Evolutionary conservation across 2,797 vertebrate species (phyloP).

Genomic region (Betta splendens): DNA sequence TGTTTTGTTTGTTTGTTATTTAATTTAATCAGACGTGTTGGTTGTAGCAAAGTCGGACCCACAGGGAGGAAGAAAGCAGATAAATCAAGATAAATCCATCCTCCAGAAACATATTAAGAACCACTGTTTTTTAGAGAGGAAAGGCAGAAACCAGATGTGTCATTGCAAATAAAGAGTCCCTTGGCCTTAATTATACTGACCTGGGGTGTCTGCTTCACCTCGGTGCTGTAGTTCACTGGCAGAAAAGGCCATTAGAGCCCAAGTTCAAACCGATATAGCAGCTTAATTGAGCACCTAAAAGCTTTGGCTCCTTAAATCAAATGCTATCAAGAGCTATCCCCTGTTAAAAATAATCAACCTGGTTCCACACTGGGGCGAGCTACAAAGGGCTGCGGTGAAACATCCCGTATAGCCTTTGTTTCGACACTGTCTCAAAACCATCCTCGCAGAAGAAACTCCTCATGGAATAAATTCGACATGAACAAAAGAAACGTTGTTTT

Average conservation of each 20-base stretch:
- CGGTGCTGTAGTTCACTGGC: constrained; percentile 87
- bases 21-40: constrained; percentile 68
- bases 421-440: constrained; percentile 30
- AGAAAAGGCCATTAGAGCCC: constrained; percentile 95
- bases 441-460: constrained; percentile 47
- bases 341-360: constrained; percentile 93
- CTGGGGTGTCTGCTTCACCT: constrained; percentile 84
- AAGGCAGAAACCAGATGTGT: constrained; percentile 89
- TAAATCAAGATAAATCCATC: constrained; percentile 70
- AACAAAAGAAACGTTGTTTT: constrained; percentile 29
- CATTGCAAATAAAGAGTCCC: constrained; percentile 97
- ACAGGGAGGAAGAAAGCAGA: constrained; percentile 39
- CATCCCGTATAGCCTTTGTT: constrained; percentile 44
- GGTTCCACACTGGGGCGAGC: constrained; percentile 51
- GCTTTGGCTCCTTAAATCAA: constrained; percentile 97
- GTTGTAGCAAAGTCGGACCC: constrained; percentile 47
- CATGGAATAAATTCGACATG: constrained; percentile 20
- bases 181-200: constrained; percentile 97
- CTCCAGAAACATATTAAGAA: constrained; percentile 82
- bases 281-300: constrained; percentile 99
- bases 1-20: constrained; percentile 53
- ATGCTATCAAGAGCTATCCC: constrained; percentile 90
- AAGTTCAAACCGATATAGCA: constrained; percentile 96
- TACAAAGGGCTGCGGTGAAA: constrained; percentile 45
- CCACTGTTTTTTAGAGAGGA: constrained; percentile 69